Conservation (phyloP, 2,113 vertebrate species). For the Scomber japonicus region DNA sequence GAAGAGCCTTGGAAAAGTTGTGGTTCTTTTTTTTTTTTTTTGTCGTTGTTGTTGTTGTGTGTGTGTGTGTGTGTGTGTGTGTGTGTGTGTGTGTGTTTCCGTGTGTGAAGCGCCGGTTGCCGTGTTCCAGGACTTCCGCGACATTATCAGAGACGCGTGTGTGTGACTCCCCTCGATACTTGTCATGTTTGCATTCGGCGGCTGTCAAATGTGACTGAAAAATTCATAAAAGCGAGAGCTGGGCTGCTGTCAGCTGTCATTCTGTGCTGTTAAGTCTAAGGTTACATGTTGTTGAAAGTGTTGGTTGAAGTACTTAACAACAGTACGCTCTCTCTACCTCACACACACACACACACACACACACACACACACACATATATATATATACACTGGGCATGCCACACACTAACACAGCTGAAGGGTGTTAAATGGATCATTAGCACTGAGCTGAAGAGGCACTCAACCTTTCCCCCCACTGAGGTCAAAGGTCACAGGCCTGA, state of each 20-base stretch:
- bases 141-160: conserved; percentile 33
- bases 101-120: conserved; percentile 12
- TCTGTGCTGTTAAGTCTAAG: conserved; percentile 31
- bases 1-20: conserved; percentile 62
- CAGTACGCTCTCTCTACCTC: conserved; percentile 5
- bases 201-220: conserved; percentile 58
- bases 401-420: conserved; percentile 55
- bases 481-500: conserved; percentile 87
- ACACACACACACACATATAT: conserved; percentile 2
- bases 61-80: too few species aligned
- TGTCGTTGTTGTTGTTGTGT: too few species aligned
- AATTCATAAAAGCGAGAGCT: conserved; percentile 47
- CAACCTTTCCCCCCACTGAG: conserved; percentile 69
- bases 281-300: conserved; percentile 54
- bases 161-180: conserved; percentile 37
- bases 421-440: conserved; percentile 94
- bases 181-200: conserved; percentile 26
- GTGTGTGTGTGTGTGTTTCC: too few species aligned
- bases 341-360: conserved; percentile 31
- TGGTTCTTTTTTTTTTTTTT: conserved; percentile 1
- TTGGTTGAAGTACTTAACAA: conserved; percentile 43
- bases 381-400: conserved; percentile 16
- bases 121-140: conserved; percentile 24
- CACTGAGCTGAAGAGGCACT: conserved; percentile 81
- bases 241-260: conserved; percentile 49